phyloP scores from a whole-genome alignment of 2,113 vertebrate species.

The Leptosomus discolor region DNA sequence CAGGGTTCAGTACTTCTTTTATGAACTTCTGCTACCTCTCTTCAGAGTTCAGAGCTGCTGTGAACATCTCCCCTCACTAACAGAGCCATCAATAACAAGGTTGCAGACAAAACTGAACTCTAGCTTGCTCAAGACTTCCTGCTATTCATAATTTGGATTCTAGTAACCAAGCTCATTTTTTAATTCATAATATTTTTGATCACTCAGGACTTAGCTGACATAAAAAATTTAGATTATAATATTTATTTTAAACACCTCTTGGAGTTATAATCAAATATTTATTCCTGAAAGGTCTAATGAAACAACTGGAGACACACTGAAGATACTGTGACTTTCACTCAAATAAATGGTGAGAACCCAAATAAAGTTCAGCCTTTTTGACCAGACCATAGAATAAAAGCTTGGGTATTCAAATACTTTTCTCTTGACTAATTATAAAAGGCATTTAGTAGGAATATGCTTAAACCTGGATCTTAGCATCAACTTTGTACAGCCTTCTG shows the following conservation, averaged over 20 bases:
- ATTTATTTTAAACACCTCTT: background rate
- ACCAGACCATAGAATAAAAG: background rate
- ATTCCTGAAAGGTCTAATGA: background rate
- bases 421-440: background rate
- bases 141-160: background rate
- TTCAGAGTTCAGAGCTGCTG: background rate
- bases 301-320: background rate
- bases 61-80: background rate
- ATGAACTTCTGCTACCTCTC: background rate
- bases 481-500: background rate
- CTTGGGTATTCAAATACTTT: background rate
- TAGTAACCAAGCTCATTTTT: background rate
- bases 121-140: background rate
- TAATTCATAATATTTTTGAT: background rate
- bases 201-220: background rate
- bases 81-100: background rate
- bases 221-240: background rate
- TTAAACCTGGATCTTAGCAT: background rate
- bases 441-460: background rate
- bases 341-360: background rate
- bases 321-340: background rate
- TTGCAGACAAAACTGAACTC: background rate
- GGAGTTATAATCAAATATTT: background rate
- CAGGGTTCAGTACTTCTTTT: background rate
- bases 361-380: background rate